A percentile compares a stretch with the other conserved stretches of the same genome.
Evolutionary conservation across 1,140 invertebrate genomes (phyloP).

Genomic region (Sycobia sp.): DNA sequence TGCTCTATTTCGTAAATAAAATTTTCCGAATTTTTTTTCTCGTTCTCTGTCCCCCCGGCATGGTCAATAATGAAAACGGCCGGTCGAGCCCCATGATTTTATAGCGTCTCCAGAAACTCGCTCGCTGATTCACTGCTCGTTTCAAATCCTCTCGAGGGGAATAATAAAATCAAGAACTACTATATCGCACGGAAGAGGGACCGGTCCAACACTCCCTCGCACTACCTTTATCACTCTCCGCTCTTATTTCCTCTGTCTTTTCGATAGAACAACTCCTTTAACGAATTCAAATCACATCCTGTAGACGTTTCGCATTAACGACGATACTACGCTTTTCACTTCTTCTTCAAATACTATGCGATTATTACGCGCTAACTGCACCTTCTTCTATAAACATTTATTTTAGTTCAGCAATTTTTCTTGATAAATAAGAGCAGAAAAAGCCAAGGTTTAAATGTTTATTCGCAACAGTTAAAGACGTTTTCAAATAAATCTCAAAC

Average conservation of each 20-base stretch:
- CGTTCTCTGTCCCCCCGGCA: neutral
- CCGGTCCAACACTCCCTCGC: too few species aligned
- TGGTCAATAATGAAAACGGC: conserved; percentile 20
- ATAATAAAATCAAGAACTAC: conserved; percentile 35
- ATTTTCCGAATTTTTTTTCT: too few species aligned
- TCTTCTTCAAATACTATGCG: neutral
- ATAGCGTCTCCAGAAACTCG: conserved; percentile 17
- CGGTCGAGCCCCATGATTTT: conserved; percentile 26
- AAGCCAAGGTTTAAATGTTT: too few species aligned
- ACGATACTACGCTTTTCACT: conserved; percentile 8
- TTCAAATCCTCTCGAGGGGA: conserved; percentile 32
- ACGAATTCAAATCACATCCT: conserved; percentile 36
- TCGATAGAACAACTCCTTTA: conserved; percentile 27
- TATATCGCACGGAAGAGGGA: neutral
- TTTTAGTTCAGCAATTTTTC: too few species aligned
- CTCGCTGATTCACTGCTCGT: conserved; percentile 32
- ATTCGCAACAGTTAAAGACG: too few species aligned
- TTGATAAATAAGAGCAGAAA: too few species aligned
- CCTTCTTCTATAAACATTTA: too few species aligned
- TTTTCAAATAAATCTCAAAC: too few species aligned
- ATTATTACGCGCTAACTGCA: too few species aligned
- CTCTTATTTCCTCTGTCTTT: neutral
- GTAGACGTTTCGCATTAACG: conserved; percentile 28
- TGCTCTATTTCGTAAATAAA: conserved; percentile 29
- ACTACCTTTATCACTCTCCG: too few species aligned